phyloP scores from a whole-genome alignment of 2,797 vertebrate genomes.

The Chrysocyon brachyurus region DNA sequence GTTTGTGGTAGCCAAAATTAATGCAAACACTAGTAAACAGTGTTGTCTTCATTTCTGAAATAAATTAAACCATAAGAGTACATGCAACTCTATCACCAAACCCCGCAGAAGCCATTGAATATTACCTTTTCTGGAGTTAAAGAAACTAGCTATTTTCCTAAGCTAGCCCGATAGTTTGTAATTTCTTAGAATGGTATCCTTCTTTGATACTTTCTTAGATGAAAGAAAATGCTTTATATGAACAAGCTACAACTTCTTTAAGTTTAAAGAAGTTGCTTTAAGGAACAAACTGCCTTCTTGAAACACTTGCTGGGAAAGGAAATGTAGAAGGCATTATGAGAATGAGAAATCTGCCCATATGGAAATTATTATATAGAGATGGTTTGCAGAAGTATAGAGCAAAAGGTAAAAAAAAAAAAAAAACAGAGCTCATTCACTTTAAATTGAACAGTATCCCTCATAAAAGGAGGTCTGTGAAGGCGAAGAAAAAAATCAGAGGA shows the following conservation, averaged over 20 bases:
- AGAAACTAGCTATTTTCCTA: conserved; percentile 54
- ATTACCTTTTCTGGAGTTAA: conserved; percentile 44
- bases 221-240: conserved; percentile 57
- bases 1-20: conserved; percentile 21
- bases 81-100: background rate
- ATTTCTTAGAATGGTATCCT: conserved; percentile 58
- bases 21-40: conserved; percentile 44
- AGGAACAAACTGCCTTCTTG: conserved; percentile 50
- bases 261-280: conserved; percentile 52
- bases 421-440: background rate
- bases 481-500: background rate
- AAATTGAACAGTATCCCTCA: background rate
- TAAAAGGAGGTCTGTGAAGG: background rate
- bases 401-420: background rate
- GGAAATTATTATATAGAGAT: conserved; percentile 53
- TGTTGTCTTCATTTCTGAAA: conserved; percentile 43
- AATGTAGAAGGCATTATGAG: conserved; percentile 63
- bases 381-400: background rate
- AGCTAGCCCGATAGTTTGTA: conserved; percentile 6
- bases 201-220: conserved; percentile 68
- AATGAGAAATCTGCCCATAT: conserved; percentile 56
- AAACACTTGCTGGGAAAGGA: conserved; percentile 42
- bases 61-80: background rate
- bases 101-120: background rate
- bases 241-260: conserved; percentile 60